phyloP scores from a whole-genome alignment of 2,113 vertebrate species.

The Rhadina sibilatrix region DNA sequence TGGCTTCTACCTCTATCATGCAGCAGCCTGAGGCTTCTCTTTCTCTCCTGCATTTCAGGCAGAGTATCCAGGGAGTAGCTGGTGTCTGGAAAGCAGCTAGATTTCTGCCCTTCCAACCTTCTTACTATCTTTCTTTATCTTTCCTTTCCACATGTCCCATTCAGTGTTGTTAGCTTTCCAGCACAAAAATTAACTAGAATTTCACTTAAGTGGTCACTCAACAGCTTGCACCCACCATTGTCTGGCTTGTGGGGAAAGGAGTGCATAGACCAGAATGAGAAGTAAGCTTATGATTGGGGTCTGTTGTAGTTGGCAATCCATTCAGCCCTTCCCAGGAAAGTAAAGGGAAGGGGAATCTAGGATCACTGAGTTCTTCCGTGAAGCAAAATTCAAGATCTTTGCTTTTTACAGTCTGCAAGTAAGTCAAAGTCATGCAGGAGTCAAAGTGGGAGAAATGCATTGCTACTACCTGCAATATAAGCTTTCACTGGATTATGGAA shows the following conservation, averaged over 20 bases:
- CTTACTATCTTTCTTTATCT: neutral
- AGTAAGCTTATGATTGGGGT: neutral
- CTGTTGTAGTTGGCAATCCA: neutral
- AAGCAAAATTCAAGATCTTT: neutral
- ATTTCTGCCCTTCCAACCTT: slow-evolving; percentile 3
- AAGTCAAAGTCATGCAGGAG: neutral
- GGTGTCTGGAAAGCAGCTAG: slow-evolving; percentile 17
- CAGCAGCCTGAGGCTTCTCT: slow-evolving; percentile 25
- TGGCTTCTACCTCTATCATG: slow-evolving; percentile 54
- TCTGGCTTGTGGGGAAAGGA: neutral
- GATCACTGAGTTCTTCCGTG: neutral
- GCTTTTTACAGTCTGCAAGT: neutral
- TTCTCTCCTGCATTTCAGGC: slow-evolving; percentile 20
- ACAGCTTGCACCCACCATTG: neutral
- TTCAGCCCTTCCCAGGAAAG: neutral
- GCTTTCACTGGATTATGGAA: neutral
- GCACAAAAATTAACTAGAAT: neutral
- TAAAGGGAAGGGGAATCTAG: neutral
- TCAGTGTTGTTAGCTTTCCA: slow-evolving; percentile 14
- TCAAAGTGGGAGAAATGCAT: neutral
- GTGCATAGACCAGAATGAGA: neutral
- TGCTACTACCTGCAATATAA: neutral
- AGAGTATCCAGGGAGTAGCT: neutral
- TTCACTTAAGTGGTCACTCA: neutral
- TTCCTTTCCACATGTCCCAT: neutral